These are phyloP conservation scores for Apodemus sylvaticus DNA, from an alignment of 2,113 vertebrate species.

Conservation along the genomic window DNA sequence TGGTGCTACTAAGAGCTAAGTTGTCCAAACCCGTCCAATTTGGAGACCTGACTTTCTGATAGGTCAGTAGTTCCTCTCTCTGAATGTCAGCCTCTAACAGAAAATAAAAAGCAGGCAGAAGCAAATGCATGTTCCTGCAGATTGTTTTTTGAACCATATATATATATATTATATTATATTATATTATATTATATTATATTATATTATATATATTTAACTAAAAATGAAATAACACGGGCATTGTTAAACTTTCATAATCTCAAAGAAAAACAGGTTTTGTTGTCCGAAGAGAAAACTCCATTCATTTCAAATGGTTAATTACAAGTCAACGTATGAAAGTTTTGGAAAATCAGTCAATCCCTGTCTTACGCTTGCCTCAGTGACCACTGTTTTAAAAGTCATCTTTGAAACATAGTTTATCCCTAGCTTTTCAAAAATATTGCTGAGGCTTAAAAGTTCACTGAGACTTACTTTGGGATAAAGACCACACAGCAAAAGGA, in stretches of 20 bases:
- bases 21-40: conserved; percentile 29
- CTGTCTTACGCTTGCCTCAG: not conserved
- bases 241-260: conserved; percentile 78
- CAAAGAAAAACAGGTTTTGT: conserved; percentile 72
- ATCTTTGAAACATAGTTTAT: not conserved
- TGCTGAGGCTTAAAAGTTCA: conserved; percentile 79
- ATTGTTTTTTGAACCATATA: conserved; percentile 54
- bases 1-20: not conserved
- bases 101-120: conserved; percentile 36
- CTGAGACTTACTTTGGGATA: conserved; percentile 82
- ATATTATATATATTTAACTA: conserved; percentile 65
- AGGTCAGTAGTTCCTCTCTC: not conserved
- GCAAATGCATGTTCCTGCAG: conserved; percentile 29
- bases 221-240: conserved; percentile 76
- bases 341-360: conserved; percentile 37
- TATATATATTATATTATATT: too few relatives aligned
- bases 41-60: not conserved
- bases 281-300: conserved; percentile 65
- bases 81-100: conserved; percentile 14
- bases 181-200: too few relatives aligned
- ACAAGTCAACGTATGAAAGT: conserved; percentile 34
- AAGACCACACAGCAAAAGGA: conserved; percentile 77
- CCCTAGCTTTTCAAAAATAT: conserved; percentile 67
- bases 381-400: not conserved
- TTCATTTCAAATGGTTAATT: conserved; percentile 64